phyloP scores from a whole-genome alignment of 1,140 invertebrate species.

The Plodia interpunctella region DNA sequence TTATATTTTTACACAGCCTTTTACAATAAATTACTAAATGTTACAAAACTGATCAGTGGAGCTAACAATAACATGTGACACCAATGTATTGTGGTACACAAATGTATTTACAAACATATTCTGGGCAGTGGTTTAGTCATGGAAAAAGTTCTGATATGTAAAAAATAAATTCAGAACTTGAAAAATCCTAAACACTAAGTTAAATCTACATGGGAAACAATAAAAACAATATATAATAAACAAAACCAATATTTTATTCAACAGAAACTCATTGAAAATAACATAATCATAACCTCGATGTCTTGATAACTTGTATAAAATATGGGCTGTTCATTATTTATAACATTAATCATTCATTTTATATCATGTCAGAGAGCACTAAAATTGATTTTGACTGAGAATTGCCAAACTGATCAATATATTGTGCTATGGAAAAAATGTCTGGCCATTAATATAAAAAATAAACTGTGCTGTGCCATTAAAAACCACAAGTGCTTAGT shows the following conservation, averaged over 20 bases:
- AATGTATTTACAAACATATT: slow-evolving; percentile 67
- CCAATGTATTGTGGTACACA: slow-evolving; percentile 47
- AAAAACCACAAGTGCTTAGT: slow-evolving; percentile 1
- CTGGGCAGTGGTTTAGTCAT: slow-evolving; percentile 48
- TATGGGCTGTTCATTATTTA: slow-evolving; percentile 1
- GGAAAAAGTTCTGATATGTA: slow-evolving; percentile 8
- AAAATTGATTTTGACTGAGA: not conserved
- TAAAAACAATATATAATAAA: slow-evolving; percentile 13
- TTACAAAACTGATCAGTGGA: slow-evolving; percentile 73
- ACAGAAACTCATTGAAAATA: slow-evolving; percentile 9
- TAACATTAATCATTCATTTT: not conserved
- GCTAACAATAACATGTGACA: slow-evolving; percentile 54
- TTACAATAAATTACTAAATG: slow-evolving; percentile 69
- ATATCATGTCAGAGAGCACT: not conserved
- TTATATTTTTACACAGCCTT: slow-evolving; percentile 73
- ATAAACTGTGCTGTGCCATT: not conserved
- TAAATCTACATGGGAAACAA: slow-evolving; percentile 5
- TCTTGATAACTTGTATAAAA: slow-evolving; percentile 2
- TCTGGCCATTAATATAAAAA: not conserved
- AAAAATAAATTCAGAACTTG: slow-evolving; percentile 27
- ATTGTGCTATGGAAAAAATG: not conserved
- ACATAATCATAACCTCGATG: slow-evolving; percentile 4
- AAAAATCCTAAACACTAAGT: not conserved
- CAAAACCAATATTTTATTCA: slow-evolving; percentile 9
- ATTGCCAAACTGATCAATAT: not conserved